These are phyloP conservation scores for Microcebus lehilahytsara DNA, from an alignment of 2,113 vertebrate genomes.

Conservation along the genomic window DNA sequence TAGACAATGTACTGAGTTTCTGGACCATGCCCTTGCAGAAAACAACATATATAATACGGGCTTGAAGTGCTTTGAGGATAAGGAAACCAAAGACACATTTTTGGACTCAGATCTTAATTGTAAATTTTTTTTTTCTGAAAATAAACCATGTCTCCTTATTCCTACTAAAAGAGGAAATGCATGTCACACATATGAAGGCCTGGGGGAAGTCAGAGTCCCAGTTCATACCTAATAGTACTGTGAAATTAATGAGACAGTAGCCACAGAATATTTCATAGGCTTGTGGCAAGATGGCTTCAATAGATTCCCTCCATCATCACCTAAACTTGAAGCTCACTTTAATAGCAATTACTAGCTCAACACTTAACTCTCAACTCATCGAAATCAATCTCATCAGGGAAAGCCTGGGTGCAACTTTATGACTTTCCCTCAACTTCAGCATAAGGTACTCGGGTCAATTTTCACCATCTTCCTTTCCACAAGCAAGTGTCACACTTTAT, in stretches of 20 bases:
- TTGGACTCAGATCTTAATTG: background rate
- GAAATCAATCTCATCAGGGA: background rate
- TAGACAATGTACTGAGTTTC: too few relatives aligned
- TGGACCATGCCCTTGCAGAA: background rate
- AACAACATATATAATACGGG: background rate
- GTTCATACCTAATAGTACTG: background rate
- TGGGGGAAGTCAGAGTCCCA: background rate
- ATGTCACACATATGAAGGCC: background rate
- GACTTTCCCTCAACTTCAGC: background rate
- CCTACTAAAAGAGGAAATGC: background rate
- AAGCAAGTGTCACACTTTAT: background rate
- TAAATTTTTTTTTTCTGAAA: background rate
- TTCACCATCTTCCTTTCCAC: background rate
- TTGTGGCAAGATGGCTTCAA: background rate
- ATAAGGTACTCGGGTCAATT: background rate
- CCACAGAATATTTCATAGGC: background rate
- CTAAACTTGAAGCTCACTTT: background rate
- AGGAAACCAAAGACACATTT: background rate
- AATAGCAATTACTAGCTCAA: background rate
- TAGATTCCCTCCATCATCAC: accelerated
- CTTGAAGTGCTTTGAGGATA: background rate
- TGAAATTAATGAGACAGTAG: background rate
- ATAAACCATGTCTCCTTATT: background rate
- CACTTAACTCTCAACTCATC: background rate
- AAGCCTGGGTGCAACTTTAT: background rate